Evolutionary conservation across 2,797 vertebrate genomes (phyloP).

Genomic region (Artibeus lituratus): DNA sequence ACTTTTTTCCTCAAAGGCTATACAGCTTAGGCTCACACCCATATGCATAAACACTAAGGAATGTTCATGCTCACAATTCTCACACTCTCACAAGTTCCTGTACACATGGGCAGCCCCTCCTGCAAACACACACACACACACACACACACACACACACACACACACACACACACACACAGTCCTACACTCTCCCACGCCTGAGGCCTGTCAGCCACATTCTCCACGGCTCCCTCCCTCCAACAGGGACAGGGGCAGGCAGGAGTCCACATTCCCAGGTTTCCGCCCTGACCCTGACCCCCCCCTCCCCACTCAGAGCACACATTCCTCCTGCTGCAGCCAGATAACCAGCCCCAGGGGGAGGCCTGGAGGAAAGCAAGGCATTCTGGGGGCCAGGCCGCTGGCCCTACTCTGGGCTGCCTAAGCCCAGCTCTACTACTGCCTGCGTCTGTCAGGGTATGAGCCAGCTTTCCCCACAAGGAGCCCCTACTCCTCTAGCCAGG

Average conservation of each 20-base stretch:
- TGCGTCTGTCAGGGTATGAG: neutral
- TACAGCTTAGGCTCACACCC: constrained; percentile 41
- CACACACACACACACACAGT: neutral
- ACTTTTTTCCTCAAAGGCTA: constrained; percentile 41
- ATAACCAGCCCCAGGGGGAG: constrained; percentile 67
- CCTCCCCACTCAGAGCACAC: constrained; percentile 23
- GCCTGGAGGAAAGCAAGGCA: constrained; percentile 54
- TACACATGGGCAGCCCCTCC: constrained; percentile 18
- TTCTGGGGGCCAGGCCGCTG: constrained; percentile 51
- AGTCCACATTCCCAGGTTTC: constrained; percentile 72
- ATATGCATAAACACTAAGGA: constrained; percentile 62
- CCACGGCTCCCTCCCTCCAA: constrained; percentile 25
- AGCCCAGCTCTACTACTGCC: neutral
- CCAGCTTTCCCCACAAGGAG: neutral
- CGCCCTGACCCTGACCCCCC: constrained; percentile 49
- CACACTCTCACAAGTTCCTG: constrained; percentile 38
- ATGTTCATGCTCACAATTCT: constrained; percentile 58
- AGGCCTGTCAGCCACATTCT: constrained; percentile 58
- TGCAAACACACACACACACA: neutral
- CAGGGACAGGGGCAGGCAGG: constrained; percentile 33
- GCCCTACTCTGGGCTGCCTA: constrained; percentile 21
- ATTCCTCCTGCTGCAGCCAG: constrained; percentile 60
- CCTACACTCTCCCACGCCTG: constrained; percentile 44
- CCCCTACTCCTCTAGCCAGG: neutral
- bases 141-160: no score